A percentile compares a stretch with the other conserved stretches of the same genome.
phyloP scores from a whole-genome alignment of 2,888 invertebrate genomes.

The Andricus curvator region DNA sequence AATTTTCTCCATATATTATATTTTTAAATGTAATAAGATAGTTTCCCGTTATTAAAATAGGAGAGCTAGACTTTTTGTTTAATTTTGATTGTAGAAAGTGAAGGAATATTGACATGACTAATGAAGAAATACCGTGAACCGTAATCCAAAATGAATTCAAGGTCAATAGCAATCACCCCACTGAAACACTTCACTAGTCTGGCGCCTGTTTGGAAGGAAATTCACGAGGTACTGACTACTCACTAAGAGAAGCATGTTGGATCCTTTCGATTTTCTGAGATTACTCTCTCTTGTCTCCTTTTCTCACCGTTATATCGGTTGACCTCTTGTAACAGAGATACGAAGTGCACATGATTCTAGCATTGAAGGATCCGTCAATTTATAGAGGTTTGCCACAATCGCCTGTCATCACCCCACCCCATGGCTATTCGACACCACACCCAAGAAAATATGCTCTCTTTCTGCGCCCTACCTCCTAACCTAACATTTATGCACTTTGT shows the following conservation, averaged over 20 bases:
- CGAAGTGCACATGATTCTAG: constrained; percentile 51
- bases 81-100: not conserved
- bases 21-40: too few species aligned
- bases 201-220: constrained; percentile 1
- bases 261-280: not conserved
- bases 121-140: not conserved
- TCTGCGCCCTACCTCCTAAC: constrained; percentile 72
- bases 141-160: constrained; percentile 23
- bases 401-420: constrained; percentile 67
- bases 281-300: constrained; percentile 5
- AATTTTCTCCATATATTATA: too few species aligned
- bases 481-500: constrained; percentile 53
- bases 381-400: constrained; percentile 65
- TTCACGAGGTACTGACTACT: constrained; percentile 23
- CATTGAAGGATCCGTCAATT: constrained; percentile 54
- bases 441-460: constrained; percentile 74
- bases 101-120: not conserved
- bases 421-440: constrained; percentile 67
- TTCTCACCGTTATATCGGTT: constrained; percentile 1
- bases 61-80: not conserved
- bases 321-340: constrained; percentile 43
- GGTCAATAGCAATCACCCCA: not conserved
- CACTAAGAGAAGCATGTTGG: constrained; percentile 37
- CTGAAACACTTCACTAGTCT: constrained; percentile 20
- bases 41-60: not conserved